Base-by-base conservation (phyloP, 2,797 vertebrate species). In the Sebastes oblongus region DNA sequence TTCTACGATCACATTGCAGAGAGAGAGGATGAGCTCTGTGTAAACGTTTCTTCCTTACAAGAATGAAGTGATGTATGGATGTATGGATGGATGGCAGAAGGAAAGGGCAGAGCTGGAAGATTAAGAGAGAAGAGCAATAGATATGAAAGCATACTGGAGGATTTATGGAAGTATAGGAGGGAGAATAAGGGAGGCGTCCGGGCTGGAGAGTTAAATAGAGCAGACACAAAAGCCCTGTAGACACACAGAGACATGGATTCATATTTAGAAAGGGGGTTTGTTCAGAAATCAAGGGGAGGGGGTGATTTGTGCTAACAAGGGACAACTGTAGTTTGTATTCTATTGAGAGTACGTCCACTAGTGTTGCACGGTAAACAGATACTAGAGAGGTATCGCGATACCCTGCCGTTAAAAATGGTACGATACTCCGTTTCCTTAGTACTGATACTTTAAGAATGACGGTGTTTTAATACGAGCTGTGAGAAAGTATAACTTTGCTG, bases 201-300 rank as follows among this genome's bases (percentile, higher is more conserved):
- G 66, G 60, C 74, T 50, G 67, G 14, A 77, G 64, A 77, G 50
- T 81, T 77, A 85, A 81, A 77, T 80, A 78, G 83, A 73, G 75
- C 66, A 81, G 14, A 89, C 67, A 82, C 55, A 77, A 80, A 73
- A 24, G 73, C 81, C 81, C 76, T 62, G 46, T 77, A 81, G 75
- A 82, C 59, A 66, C 81, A 82, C 60, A 67, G 60, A 75, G 54
- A 72, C 61, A 39, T 74, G 81, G 83, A 72, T 82, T 82, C 81
- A 86, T 69, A 71, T 25, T 66, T 60, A 65, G 36, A 67, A 42
- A 11, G 18, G 25, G 54, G 58, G 67, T 64, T 82, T 77, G 76
- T 76, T 87, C 66, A 12, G 55, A 78, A 52, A 39, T 75, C 18
- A 61, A 60, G n/a, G 8, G 39, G 12, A 55, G 65, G 52, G 32